A percentile compares a stretch with the other conserved stretches of the same genome.
Evolutionary conservation across 2,113 vertebrate genomes (phyloP).

Genomic region (Gymnocephalus cernua): DNA sequence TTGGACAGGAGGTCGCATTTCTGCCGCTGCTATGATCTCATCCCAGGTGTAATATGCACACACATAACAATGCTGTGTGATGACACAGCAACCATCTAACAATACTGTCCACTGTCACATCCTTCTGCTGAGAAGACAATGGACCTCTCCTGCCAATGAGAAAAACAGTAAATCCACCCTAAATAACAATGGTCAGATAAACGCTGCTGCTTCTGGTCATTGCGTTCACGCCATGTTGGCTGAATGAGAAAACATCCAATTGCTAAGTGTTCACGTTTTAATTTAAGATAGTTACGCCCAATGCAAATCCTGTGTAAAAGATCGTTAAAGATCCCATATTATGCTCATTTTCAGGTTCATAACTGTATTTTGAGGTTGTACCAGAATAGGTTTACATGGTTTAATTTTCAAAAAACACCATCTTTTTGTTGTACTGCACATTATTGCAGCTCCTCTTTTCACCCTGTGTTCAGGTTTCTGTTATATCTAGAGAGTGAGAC

Average conservation of each 20-base stretch:
- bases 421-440: too few species aligned
- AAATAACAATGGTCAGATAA: background rate
- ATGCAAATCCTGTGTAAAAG: too few species aligned
- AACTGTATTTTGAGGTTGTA: too few species aligned
- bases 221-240: background rate
- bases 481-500: too few species aligned
- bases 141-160: constrained; percentile 12
- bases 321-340: too few species aligned
- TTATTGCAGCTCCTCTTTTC: too few species aligned
- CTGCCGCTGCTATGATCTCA: constrained; percentile 52
- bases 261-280: too few species aligned
- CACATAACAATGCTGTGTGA: constrained; percentile 4
- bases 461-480: too few species aligned
- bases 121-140: background rate
- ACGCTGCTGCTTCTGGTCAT: background rate
- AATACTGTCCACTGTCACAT: constrained; percentile 7
- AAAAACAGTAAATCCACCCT: constrained; percentile 35
- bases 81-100: constrained; percentile 14
- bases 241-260: background rate
- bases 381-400: too few species aligned
- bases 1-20: constrained; percentile 56
- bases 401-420: too few species aligned
- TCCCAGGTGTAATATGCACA: constrained; percentile 17
- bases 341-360: too few species aligned
- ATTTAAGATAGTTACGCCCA: too few species aligned